phyloP scores from a whole-genome alignment of 2,113 vertebrate genomes.

The Carettochelys insculpta region DNA sequence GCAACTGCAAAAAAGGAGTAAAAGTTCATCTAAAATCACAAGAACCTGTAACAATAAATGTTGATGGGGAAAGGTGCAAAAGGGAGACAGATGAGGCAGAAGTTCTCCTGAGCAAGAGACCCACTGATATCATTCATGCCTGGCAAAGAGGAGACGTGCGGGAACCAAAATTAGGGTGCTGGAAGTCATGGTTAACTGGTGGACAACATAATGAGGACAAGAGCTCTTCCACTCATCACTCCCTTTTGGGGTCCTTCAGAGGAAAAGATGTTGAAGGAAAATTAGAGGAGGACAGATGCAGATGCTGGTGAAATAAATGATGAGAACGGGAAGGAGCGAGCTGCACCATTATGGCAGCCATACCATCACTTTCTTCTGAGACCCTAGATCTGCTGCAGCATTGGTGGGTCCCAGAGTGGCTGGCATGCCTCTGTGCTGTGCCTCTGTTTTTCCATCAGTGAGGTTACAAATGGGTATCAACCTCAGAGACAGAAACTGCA shows the following conservation, averaged over 20 bases:
- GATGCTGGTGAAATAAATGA: background rate
- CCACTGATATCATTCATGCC: background rate
- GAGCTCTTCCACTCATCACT: background rate
- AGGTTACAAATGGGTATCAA: background rate
- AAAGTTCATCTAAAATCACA: background rate
- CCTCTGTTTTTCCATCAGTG: background rate
- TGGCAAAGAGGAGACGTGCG: background rate
- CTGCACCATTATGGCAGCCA: no score
- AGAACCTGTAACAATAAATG: background rate
- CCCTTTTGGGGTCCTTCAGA: no score
- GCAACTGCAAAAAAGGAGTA: background rate
- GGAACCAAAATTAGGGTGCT: background rate
- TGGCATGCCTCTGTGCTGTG: background rate
- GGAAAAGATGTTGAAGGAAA: background rate
- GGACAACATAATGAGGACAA: no score
- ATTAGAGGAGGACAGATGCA: background rate
- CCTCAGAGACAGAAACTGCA: background rate
- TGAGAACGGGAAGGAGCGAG: background rate
- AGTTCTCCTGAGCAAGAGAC: background rate
- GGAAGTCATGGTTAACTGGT: background rate
- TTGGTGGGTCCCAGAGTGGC: background rate
- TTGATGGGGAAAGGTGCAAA: background rate
- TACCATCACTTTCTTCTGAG: no score
- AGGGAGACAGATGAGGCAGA: background rate
- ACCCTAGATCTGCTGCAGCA: no score